Evolutionary conservation across 2,888 invertebrate genomes (phyloP).

Genomic region (Plebejus argus): DNA sequence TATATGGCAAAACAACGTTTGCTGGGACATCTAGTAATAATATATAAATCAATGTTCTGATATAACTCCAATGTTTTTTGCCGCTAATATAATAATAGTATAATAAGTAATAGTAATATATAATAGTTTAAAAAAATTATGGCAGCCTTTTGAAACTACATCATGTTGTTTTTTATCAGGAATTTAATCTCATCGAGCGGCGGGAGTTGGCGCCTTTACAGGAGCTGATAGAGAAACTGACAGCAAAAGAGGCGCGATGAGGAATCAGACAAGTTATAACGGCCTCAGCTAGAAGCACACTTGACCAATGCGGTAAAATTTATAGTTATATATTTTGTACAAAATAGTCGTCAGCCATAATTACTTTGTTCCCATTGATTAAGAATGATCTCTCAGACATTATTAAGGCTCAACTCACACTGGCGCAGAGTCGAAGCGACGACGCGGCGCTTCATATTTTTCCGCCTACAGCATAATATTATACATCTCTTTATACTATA

Average conservation of each 20-base stretch:
- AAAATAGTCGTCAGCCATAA: neutral
- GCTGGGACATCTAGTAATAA: too few relatives aligned
- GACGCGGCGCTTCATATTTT: too few relatives aligned
- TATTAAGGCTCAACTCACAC: too few relatives aligned
- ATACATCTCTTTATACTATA: too few relatives aligned
- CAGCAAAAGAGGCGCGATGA: slow-evolving; percentile 94
- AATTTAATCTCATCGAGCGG: slow-evolving; percentile 97
- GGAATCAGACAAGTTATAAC: slow-evolving; percentile 42
- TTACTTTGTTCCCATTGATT: neutral
- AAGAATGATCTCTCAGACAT: neutral
- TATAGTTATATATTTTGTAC: neutral
- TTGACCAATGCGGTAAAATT: neutral
- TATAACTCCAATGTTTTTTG: too few relatives aligned
- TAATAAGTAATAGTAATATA: too few relatives aligned
- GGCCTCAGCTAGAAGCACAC: slow-evolving; percentile 1
- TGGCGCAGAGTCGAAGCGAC: too few relatives aligned
- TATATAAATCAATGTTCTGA: neutral
- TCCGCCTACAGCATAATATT: too few relatives aligned
- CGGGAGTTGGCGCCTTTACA: slow-evolving; percentile 98
- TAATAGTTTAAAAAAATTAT: neutral
- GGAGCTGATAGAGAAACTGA: slow-evolving; percentile 97
- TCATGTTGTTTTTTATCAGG: slow-evolving; percentile 81
- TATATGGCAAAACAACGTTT: too few relatives aligned
- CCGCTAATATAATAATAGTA: too few relatives aligned
- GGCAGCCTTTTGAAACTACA: neutral